Evolutionary conservation across 2,888 invertebrate species (phyloP).

Genomic region (Epinotia brunnichana): DNA sequence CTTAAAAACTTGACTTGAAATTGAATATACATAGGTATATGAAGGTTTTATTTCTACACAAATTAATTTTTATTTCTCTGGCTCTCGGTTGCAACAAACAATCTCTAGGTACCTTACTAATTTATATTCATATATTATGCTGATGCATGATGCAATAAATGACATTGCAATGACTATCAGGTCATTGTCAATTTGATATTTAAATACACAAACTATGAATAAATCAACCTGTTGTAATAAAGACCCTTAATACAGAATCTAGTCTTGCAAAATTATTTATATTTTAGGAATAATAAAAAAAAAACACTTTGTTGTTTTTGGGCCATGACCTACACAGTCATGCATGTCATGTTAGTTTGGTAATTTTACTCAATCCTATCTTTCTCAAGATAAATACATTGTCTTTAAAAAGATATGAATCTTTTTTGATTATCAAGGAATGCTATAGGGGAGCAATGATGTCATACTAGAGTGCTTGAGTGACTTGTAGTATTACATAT

Average conservation of each 20-base stretch:
- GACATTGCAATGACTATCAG: slow-evolving; percentile 25
- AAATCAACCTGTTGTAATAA: not conserved
- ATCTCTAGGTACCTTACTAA: slow-evolving; percentile 9
- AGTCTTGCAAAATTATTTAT: not conserved
- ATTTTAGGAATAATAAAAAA: not conserved
- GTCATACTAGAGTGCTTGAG: no score
- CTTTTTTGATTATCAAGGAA: no score
- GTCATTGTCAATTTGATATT: slow-evolving; percentile 13
- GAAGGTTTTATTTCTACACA: not conserved
- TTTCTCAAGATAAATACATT: not conserved
- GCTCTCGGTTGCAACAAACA: not conserved
- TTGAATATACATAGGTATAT: no score
- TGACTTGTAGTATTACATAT: no score
- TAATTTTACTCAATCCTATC: not conserved
- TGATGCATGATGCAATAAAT: slow-evolving; percentile 21
- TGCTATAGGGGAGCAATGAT: no score
- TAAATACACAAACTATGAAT: slow-evolving; percentile 6
- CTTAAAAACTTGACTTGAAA: no score
- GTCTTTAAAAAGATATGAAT: not conserved
- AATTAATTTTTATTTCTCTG: slow-evolving; percentile 3
- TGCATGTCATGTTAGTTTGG: not conserved
- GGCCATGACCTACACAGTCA: not conserved
- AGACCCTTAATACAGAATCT: not conserved
- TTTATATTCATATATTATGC: slow-evolving; percentile 23
- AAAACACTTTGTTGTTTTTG: not conserved